Base-by-base conservation (phyloP, 2,113 vertebrate genomes). In the Phyllopteryx taeniolatus region DNA sequence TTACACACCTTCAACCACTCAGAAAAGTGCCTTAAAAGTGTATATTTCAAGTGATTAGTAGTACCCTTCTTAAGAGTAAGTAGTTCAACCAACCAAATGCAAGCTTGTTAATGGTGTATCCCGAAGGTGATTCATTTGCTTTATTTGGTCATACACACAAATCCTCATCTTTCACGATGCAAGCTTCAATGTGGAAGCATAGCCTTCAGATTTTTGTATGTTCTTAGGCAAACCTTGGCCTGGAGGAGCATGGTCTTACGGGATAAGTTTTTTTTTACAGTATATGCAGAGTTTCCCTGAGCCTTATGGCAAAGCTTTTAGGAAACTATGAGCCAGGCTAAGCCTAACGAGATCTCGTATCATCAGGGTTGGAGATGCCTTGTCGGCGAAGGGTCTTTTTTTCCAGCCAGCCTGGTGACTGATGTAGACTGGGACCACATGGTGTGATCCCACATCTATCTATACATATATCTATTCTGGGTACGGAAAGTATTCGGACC, bases 361-460 rank as follows among this genome's bases (percentile, higher is more conserved):
- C 33, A 62, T 17, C 60, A 17, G 27, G 31, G 31, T 33, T 33
- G 27, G 46, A 76, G 74, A 62, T 63, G 12, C 56, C 59, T 74
- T 75, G 79, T 70, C 68, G 43, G 63, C 66, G 72, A 72, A 75
- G 80, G 31, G 80, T 80, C 82, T 74, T n/a, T 14, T 22, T 54
- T 83, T 83, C 51, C 74, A 77, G 68, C 79, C 39, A 67, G 59
- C 74, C 35, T 59, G 68, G 62, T 15, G 17, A 81, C 82, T 83
- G 69, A 80, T 15, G 27, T 61, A 27, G 13, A 17, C 27, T 35
- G 14, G 59, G 27, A 61, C 59, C 19, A 17, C 3, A 35, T 12
- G 79, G 74, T 78, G 67, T 80, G 76, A 70, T 88, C 88, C 86
- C 86, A 74, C 54, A 66, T 82, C 85, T 73, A 78, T 77, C 9